Conservation (phyloP, 2,888 invertebrate genomes). For the Stegophylla sp. region DNA sequence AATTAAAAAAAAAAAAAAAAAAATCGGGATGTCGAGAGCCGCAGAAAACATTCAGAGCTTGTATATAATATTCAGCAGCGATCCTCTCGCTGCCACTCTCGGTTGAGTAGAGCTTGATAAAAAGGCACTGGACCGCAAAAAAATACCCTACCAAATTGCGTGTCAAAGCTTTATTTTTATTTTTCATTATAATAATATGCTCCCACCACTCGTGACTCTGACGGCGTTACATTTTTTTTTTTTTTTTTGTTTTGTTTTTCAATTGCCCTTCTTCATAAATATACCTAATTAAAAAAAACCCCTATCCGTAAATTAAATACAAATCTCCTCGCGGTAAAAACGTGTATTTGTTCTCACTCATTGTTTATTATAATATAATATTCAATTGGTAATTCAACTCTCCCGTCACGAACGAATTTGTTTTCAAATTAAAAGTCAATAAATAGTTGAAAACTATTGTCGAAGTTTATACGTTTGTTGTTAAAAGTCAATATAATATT, state of each 20-base stretch:
- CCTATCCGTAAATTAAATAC: conserved; percentile 12
- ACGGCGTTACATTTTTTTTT: not conserved
- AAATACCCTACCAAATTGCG: conserved; percentile 38
- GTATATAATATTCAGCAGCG: not conserved
- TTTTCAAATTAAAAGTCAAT: not conserved
- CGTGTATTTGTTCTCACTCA: not conserved
- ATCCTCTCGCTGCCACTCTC: conserved; percentile 1
- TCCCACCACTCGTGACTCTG: conserved; percentile 25
- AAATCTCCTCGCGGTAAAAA: not conserved
- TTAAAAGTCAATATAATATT: not conserved
- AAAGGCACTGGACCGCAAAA: conserved; percentile 28
- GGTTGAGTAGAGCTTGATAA: conserved; percentile 31
- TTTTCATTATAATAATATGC: conserved; percentile 18
- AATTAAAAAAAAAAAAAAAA: no score
- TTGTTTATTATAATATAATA: no score
- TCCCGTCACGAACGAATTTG: not conserved
- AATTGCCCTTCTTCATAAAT: conserved; percentile 14
- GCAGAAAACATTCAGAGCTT: conserved; percentile 26
- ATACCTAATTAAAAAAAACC: not conserved
- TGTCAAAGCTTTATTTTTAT: conserved; percentile 12
- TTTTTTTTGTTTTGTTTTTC: conserved; percentile 11
- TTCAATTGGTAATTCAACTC: not conserved
- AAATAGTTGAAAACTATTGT: not conserved
- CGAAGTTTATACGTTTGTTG: not conserved
- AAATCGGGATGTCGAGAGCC: conserved; percentile 39